Percentiles rank a stretch among this genome's conserved stretches.
Conservation (phyloP, 2,888 invertebrate genomes). For the Drymonia ruficornis region DNA sequence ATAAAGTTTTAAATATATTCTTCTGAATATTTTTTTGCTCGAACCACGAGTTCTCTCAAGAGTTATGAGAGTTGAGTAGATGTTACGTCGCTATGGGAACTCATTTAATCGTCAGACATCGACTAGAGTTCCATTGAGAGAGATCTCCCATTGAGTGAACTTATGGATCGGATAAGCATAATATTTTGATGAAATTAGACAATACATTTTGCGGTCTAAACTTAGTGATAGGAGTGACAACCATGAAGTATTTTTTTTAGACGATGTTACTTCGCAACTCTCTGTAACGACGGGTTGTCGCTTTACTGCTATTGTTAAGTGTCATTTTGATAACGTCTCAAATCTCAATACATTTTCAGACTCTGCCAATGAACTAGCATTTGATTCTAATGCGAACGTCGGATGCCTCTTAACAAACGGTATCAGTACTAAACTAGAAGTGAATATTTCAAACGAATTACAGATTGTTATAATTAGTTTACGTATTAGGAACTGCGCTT, state of each 20-base stretch:
- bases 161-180: too few relatives aligned
- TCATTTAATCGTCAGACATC: too few relatives aligned
- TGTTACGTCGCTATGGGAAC: background rate
- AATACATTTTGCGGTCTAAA: background rate
- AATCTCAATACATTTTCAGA: slow-evolving; percentile 65
- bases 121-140: too few relatives aligned
- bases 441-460: slow-evolving; percentile 64
- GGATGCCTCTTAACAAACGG: slow-evolving; percentile 55
- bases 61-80: background rate
- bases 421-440: slow-evolving; percentile 46
- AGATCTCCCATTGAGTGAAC: too few relatives aligned
- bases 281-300: slow-evolving; percentile 57
- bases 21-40: background rate
- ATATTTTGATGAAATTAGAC: too few relatives aligned
- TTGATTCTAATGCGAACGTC: slow-evolving; percentile 42
- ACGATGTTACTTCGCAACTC: background rate
- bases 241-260: background rate
- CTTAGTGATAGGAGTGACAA: background rate
- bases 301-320: slow-evolving; percentile 38
- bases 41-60: background rate
- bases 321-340: slow-evolving; percentile 50
- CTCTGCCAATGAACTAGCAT: slow-evolving; percentile 38
- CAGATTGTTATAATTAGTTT: slow-evolving; percentile 61
- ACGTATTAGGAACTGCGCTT: slow-evolving; percentile 79
- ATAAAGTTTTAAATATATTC: background rate